Evolutionary conservation across 2,888 invertebrate genomes (phyloP).

Genomic region (Rhaphigaster nebulosa): DNA sequence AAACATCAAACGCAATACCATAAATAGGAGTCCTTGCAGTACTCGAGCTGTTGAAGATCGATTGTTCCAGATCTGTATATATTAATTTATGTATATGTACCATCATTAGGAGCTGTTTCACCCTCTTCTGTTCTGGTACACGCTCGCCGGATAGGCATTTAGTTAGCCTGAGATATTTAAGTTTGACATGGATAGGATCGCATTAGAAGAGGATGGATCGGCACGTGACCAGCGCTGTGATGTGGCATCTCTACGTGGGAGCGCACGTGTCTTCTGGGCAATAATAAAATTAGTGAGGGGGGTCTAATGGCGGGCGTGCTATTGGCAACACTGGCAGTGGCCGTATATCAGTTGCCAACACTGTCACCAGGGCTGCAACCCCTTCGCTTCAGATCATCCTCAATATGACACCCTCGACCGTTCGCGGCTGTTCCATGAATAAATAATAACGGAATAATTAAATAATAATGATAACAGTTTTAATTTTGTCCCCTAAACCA

Average conservation of each 20-base stretch:
- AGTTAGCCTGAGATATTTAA: constrained; percentile 9
- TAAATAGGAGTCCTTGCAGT: no score
- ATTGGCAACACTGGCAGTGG: background rate
- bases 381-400: background rate
- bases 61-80: background rate
- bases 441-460: background rate
- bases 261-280: background rate
- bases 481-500: background rate
- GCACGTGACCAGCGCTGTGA: background rate
- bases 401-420: background rate
- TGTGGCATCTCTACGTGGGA: constrained; percentile 12
- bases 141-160: background rate
- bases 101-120: background rate
- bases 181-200: background rate
- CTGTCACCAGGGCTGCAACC: background rate
- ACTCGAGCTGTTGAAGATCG: no score
- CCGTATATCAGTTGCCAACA: background rate
- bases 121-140: background rate
- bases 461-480: background rate
- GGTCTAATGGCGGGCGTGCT: constrained; percentile 18
- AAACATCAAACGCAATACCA: no score
- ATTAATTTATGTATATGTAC: background rate
- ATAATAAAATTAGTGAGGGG: constrained; percentile 33
- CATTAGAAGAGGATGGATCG: constrained; percentile 1
- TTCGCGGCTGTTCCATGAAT: background rate